Evolutionary conservation across 2,888 invertebrate species (phyloP).

Genomic region (Pelosia muscerda): DNA sequence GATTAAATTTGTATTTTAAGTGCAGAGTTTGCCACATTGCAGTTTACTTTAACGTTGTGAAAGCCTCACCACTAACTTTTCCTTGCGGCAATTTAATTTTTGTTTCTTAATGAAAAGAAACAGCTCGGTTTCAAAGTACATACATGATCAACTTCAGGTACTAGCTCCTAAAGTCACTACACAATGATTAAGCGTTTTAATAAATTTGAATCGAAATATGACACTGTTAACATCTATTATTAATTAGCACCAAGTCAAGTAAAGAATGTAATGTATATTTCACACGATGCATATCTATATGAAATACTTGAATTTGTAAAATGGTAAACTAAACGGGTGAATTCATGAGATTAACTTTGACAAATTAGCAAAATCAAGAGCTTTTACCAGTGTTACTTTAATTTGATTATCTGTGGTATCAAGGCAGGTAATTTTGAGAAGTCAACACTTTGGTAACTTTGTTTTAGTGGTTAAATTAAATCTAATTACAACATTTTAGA

Average conservation of each 20-base stretch:
- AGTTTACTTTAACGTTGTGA: background rate
- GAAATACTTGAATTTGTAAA: background rate
- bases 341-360: constrained; percentile 1
- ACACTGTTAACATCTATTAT: too few species aligned
- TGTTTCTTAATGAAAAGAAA: too few species aligned
- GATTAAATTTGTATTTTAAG: background rate
- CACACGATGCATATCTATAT: background rate
- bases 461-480: background rate
- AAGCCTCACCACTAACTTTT: background rate
- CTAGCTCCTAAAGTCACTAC: too few species aligned
- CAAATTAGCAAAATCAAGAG: constrained; percentile 5
- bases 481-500: background rate
- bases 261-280: background rate
- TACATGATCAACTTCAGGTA: too few species aligned
- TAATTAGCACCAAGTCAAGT: background rate
- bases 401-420: constrained; percentile 8
- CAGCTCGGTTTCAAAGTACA: too few species aligned
- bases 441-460: constrained; percentile 1
- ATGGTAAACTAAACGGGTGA: background rate
- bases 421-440: background rate
- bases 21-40: background rate
- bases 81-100: too few species aligned
- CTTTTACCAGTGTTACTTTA: background rate
- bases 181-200: too few species aligned
- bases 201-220: too few species aligned